Conservation (phyloP, 2,888 invertebrate genomes). For the Andrena minutula region DNA sequence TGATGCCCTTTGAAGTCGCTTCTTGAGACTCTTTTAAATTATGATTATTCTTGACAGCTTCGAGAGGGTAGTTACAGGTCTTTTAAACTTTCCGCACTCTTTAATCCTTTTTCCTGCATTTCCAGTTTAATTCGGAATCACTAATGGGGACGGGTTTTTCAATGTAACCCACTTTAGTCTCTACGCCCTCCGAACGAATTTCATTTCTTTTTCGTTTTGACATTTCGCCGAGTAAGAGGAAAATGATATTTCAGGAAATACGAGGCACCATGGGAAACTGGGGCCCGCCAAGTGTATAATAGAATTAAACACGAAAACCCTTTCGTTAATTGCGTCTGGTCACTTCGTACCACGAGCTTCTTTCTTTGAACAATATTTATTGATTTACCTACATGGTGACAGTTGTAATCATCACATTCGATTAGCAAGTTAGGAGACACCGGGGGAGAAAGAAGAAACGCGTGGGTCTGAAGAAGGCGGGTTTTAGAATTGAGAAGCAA, state of each 20-base stretch:
- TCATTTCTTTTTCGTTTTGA: neutral
- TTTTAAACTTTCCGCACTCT: neutral
- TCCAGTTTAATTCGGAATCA: conserved; percentile 46
- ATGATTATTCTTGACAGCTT: conserved; percentile 9
- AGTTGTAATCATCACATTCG: neutral
- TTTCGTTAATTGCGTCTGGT: conserved; percentile 15
- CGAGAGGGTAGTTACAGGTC: conserved; percentile 2
- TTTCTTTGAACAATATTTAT: neutral
- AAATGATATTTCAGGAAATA: conserved; percentile 28
- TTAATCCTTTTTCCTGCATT: conserved; percentile 11
- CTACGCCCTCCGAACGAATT: neutral
- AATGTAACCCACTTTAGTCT: conserved; percentile 45
- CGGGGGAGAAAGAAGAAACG: neutral
- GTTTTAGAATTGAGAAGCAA: too few relatives aligned
- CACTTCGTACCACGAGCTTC: neutral
- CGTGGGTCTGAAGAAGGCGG: too few relatives aligned
- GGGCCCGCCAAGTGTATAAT: conserved; percentile 8
- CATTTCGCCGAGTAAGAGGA: neutral
- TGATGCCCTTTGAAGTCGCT: conserved; percentile 12
- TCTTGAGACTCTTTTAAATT: neutral
- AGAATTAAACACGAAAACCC: conserved; percentile 7
- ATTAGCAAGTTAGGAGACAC: neutral
- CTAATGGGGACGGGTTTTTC: conserved; percentile 26
- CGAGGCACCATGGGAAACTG: neutral
- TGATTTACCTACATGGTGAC: neutral